Evolutionary conservation across 2,888 invertebrate species (phyloP), one percentile per base, ranked within the genome.

Genomic region (Camptogramma bilineatum): DNA sequence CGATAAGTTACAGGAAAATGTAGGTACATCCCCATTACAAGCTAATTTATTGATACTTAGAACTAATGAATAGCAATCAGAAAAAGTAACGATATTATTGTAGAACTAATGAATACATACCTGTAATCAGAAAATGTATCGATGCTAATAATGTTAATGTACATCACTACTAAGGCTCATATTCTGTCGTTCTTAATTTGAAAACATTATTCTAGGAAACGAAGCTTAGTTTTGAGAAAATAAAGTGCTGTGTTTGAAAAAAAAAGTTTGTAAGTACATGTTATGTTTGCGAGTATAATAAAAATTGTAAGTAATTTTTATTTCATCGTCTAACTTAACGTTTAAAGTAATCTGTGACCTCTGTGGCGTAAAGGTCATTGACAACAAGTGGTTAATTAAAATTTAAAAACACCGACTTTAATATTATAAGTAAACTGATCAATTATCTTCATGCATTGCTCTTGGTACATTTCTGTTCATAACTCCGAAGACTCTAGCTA

Each of bases 191-290:
- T 57, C 47, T 57, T 52, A 48, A 57, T 48, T 57, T 63, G 21
- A 48, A 63, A 57, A 48, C 48, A 57, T 57, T 63, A 53, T 57
- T 63, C 42, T 39, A 16, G 19, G 52, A 52, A 48, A 48, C 13
- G 62, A 39, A 31, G 57, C 52, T 56, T 57, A 17, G 52, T 39
- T 39, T 2, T 34, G 17, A 31, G 44, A 63, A 62, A 63, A 58
- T 63, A 16, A 58, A 58, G 58, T 54, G 63, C 34, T 44, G 63
- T 61, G n/a, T 42, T 53, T 39, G n/a, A 24, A 56, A 39, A 39
- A 0, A 39, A 39, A 13, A 13, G 34, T 13, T 9, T 13, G 13
- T 39, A 39, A 39, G 13, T 28, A 8, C 5, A 24, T 4, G 24
- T 4, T 24, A 24, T 4, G 13, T 4, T 39, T 13, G 9, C 9